phyloP scores from a whole-genome alignment of 1,140 invertebrate species.

The Atopsyche davidsoni region DNA sequence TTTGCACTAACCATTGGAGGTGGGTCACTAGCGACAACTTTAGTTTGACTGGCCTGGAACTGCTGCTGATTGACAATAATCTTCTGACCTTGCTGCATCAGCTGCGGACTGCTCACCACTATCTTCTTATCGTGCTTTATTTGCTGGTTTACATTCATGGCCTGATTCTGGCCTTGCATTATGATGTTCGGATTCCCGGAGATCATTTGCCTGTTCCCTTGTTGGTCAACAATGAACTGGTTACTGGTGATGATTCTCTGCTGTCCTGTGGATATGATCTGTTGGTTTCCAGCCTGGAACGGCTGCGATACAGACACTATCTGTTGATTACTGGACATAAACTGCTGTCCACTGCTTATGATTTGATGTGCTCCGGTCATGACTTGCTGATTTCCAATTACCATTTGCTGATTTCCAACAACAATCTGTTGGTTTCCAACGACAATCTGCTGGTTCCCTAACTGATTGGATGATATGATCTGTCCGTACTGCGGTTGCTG shows the following conservation, averaged over 20 bases:
- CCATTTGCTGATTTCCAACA: slow-evolving; percentile 37
- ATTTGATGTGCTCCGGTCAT: slow-evolving; percentile 18
- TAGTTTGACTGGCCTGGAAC: neutral
- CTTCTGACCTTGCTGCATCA: slow-evolving; percentile 17
- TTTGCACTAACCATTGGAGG: too few relatives aligned
- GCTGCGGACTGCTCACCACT: slow-evolving; percentile 13
- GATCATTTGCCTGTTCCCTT: slow-evolving; percentile 24
- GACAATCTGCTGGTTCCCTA: slow-evolving; percentile 14
- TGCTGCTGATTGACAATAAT: slow-evolving; percentile 14
- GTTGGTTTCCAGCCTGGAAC: slow-evolving; percentile 12
- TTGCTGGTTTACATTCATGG: slow-evolving; percentile 5
- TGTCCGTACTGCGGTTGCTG: slow-evolving; percentile 34
- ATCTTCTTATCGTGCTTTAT: slow-evolving; percentile 25
- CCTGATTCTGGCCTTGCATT: slow-evolving; percentile 13
- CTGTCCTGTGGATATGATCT: neutral
- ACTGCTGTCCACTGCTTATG: slow-evolving; percentile 17
- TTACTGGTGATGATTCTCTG: slow-evolving; percentile 8
- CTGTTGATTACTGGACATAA: slow-evolving; percentile 12
- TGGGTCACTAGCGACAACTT: too few relatives aligned
- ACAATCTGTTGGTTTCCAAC: slow-evolving; percentile 34
- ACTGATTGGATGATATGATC: neutral
- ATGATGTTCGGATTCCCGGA: slow-evolving; percentile 24
- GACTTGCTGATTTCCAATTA: slow-evolving; percentile 22
- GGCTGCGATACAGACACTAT: slow-evolving; percentile 16
- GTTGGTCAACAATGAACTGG: slow-evolving; percentile 26